Evolutionary conservation across 2,797 vertebrate genomes (phyloP), one percentile per base, ranked within the genome.

Genomic region (Arvicola amphibius): DNA sequence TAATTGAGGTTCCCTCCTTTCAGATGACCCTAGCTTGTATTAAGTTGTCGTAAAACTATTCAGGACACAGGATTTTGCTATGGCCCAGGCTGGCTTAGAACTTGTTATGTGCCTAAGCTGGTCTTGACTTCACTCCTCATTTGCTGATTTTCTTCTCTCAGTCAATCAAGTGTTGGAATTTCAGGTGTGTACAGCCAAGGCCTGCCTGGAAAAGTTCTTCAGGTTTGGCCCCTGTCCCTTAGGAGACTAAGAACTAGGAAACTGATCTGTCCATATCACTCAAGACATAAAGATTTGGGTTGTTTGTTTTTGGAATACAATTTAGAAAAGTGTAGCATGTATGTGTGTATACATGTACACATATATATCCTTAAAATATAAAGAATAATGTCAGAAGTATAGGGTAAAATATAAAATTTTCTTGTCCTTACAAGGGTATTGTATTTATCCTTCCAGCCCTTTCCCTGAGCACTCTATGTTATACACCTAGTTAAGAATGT

Each of bases 221-320:
- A 69, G 59, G 25, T 12, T 61, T 40, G 9, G 6, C 17, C n/a
- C 23, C 34, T 21, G 6, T 61, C 37, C 40, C 23, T 3, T 7
- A 61, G 59, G 32, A 61, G n/a, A 83, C 27, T 40, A 5, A 85
- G 51, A 80, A 16, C 61, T n/a, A 71, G 85, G 79, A 80, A 88
- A 27, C 48, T 25, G 59, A n/a, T 40, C 37, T 46, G 11, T 71
- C 43, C 12, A 0, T n/a, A 17, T 37, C 27, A 23, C 29, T 61
- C 89, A 23, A 6, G 37, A 83, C 79, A 69, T 34, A 86, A 6
- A 80, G 91, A 65, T 89, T 92, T 93, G 43, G 69, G 37, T 59
- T 69, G 4, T 84, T 92, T 87, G 71, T n/a, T 88, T 90, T 89
- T 67, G 71, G 90, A 91, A 86, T 61, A 63, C 25, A 29, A 5